Conservation (phyloP, 35 echinoderm and acorn worm species). For the Ophiothrix spiculata region DNA sequence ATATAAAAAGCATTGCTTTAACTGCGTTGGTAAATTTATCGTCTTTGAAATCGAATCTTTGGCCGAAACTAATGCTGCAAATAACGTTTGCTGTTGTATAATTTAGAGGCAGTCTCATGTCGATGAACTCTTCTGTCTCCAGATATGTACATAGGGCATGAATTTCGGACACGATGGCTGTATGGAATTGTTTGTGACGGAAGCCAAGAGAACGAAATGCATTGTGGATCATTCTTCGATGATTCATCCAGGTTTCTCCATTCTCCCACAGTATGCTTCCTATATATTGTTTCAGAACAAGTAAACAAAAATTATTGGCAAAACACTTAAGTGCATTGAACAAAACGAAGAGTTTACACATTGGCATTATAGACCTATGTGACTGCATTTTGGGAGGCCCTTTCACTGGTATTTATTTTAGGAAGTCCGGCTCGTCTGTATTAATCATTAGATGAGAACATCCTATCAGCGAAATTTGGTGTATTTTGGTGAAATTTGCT, state of each 20-base stretch:
- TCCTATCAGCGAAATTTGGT: not conserved
- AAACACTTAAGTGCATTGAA: not conserved
- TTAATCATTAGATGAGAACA: not conserved
- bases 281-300: not conserved
- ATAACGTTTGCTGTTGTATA: not conserved
- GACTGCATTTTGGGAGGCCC: not conserved
- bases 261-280: not conserved
- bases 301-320: not conserved
- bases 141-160: not conserved
- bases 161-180: not conserved
- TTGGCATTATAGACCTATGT: not conserved
- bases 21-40: not conserved
- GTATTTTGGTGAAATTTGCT: not conserved
- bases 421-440: not conserved
- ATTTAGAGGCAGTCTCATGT: not conserved
- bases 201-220: not conserved
- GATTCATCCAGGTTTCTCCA: not conserved
- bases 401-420: not conserved
- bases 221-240: not conserved
- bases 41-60: not conserved
- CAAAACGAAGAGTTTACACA: not conserved
- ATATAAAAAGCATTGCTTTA: not conserved
- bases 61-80: not conserved
- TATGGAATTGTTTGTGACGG: constrained; percentile 3
- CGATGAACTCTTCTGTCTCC: not conserved